Percentiles rank a stretch among this genome's conserved stretches.
phyloP scores from a whole-genome alignment of 2,113 vertebrate genomes.

The Gnathonemus longibarbis region DNA sequence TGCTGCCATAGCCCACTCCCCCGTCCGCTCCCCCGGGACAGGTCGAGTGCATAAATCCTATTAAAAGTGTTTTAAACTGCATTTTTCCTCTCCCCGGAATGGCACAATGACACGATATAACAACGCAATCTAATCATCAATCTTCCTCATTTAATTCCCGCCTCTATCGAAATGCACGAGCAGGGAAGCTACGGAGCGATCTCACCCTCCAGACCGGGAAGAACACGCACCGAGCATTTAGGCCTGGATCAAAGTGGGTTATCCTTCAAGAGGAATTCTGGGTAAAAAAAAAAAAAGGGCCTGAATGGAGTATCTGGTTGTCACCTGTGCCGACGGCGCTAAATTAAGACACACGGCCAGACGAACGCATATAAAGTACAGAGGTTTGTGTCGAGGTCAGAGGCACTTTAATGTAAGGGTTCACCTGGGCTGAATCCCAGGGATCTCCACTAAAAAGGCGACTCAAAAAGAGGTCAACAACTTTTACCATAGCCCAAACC shows the following conservation, averaged over 20 bases:
- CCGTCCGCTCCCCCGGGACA: neutral
- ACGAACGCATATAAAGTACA: neutral
- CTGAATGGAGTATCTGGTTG: neutral
- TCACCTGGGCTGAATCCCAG: neutral
- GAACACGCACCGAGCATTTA: neutral
- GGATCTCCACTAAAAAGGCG: neutral
- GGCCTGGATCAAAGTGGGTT: neutral
- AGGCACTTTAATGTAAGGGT: neutral
- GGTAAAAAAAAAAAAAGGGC: neutral
- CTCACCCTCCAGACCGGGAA: neutral
- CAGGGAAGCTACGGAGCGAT: neutral
- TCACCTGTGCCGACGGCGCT: neutral
- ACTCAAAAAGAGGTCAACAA: neutral
- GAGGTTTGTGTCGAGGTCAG: neutral
- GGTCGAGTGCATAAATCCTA: slow-evolving; percentile 3
- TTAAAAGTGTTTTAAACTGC: slow-evolving; percentile 2
- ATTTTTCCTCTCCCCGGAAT: neutral
- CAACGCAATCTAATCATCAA: slow-evolving; percentile 1
- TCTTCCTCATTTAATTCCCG: slow-evolving; percentile 1
- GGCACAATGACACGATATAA: slow-evolving; percentile 4
- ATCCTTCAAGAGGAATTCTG: neutral
- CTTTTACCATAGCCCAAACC: neutral
- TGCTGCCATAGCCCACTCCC: neutral
- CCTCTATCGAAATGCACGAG: neutral
- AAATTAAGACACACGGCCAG: neutral